Evolutionary conservation across 2,888 invertebrate genomes (phyloP), one percentile per base, ranked within the genome.

Genomic region (Corythucha ciliata): DNA sequence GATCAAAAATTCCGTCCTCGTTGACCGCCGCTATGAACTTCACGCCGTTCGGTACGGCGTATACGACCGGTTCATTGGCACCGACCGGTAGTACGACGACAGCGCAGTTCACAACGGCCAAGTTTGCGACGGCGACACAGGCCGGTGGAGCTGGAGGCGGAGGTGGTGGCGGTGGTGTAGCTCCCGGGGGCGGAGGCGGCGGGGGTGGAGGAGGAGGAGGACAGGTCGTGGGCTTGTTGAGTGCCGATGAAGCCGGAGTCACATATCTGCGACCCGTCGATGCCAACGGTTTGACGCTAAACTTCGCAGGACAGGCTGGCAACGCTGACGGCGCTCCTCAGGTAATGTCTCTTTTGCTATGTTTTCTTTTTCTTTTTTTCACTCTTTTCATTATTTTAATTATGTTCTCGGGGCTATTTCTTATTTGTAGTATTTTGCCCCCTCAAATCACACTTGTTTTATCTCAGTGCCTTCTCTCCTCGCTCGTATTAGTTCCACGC

Each of bases 11-110:
- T n/a, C n/a, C n/a, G n/a, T n/a, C n/a, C n/a, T 39, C 26, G 12
- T 16, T 16, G 41, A n/a, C n/a, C n/a, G n/a, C n/a, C 37, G 74
- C 73, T 58, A 86, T 86, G 85, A 86, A 85, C 72, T 85, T 84
- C 67, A 78, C 82, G 56, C 78, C 83, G 56, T 84, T 83, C 67
- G 72, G 74, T 64, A 68, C 75, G 68, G 69, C 79, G 66, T 78
- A 78, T 57, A n/a, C n/a, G n/a, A 73, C 76, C 21, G 74, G 76
- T 37, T 73, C 76, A 26, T 64, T 78, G 60, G 77, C 81, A 32
- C 77, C 81, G 32, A 72, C 80, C 66, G 76, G 66, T 60, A 73
- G 52, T 76, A 36, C 57, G 7, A 55, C 55, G 12, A n/a, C n/a
- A n/a, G 51, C 78, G 63, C 78, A 78, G 64, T 70, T 76, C 18